Evolutionary conservation across 2,797 vertebrate genomes (phyloP).

Genomic region (Gymnocypris eckloni): DNA sequence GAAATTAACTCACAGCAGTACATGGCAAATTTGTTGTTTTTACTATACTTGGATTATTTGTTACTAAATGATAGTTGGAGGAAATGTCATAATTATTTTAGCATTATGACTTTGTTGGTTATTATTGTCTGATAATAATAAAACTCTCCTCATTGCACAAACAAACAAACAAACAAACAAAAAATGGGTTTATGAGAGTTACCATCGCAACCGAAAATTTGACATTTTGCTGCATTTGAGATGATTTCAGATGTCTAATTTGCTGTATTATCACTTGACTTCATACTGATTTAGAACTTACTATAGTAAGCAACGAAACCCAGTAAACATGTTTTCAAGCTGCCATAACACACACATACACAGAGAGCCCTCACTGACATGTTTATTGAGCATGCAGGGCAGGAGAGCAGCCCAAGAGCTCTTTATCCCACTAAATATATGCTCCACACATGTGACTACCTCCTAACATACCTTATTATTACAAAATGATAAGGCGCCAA

Average conservation of each 20-base stretch:
- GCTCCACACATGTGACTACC: neutral
- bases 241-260: neutral
- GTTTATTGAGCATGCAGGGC: neutral
- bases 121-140: neutral
- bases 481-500: neutral
- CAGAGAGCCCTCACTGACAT: neutral
- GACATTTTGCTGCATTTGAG: neutral
- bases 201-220: neutral
- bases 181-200: neutral
- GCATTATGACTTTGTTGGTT: neutral
- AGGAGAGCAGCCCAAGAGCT: neutral
- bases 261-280: neutral
- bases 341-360: neutral
- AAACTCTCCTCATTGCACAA: neutral
- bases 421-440: neutral
- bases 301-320: neutral
- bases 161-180: neutral
- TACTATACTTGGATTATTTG: neutral
- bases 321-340: neutral
- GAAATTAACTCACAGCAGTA: neutral
- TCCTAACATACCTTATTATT: neutral
- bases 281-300: neutral
- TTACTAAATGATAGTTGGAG: neutral
- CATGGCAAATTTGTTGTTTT: neutral
- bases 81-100: neutral